These are phyloP conservation scores for Cryptus armator DNA, from an alignment of 2,888 invertebrate genomes.

Conservation along the genomic window DNA sequence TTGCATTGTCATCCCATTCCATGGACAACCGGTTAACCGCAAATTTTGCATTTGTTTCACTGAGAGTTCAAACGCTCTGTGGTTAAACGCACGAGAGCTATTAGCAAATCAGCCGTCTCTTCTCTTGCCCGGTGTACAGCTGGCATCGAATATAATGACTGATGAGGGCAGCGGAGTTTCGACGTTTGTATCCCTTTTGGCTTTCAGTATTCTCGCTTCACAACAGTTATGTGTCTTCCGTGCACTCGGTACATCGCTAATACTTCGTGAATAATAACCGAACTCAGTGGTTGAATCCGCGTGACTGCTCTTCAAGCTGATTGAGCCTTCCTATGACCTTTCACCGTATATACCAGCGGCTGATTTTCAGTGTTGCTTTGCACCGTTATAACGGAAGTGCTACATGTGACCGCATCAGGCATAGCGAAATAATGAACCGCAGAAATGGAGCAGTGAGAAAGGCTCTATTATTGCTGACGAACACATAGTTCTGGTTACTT, in stretches of 20 bases:
- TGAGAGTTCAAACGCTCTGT: conserved; percentile 66
- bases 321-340: conserved; percentile 41
- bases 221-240: conserved; percentile 37
- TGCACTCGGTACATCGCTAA: conserved; percentile 53
- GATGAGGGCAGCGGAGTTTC: conserved; percentile 75
- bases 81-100: conserved; percentile 74
- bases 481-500: conserved; percentile 24
- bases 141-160: conserved; percentile 67
- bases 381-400: conserved; percentile 50
- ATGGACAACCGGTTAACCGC: conserved; percentile 13
- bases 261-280: conserved; percentile 63
- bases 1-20: conserved; percentile 4
- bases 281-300: conserved; percentile 55
- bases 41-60: conserved; percentile 9
- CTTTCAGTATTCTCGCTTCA: conserved; percentile 16
- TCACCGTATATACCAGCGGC: conserved; percentile 14
- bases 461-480: conserved; percentile 49
- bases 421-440: conserved; percentile 61
- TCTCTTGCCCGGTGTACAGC: conserved; percentile 56
- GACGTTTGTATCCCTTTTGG: conserved; percentile 56
- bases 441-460: conserved; percentile 40
- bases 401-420: conserved; percentile 57
- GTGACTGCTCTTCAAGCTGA: conserved; percentile 55
- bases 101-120: conserved; percentile 77
- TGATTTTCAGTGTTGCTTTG: conserved; percentile 8